Evolutionary conservation across 1,140 invertebrate genomes (phyloP), one percentile per base, ranked within the genome.

Genomic region (Eurosta solidaginis): DNA sequence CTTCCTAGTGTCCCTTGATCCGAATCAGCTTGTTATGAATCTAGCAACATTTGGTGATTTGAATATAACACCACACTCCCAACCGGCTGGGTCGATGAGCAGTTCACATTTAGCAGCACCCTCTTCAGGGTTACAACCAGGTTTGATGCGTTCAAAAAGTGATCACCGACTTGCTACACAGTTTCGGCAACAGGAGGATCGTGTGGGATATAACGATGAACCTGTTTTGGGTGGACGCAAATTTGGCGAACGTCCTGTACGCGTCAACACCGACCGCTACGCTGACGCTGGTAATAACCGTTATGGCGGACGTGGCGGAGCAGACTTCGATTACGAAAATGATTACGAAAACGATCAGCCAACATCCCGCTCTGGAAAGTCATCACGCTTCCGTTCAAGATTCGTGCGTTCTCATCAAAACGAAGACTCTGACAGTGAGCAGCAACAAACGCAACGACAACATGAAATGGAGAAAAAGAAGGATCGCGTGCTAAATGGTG

Each of bases 81-180:
- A 89, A 25, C 87, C 89, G 10, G 88, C 89, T 49, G 87, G 87
- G 42, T 85, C 85, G 4, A 80, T 84, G 4, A 85, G 87, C 80
- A 87, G 87, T 74, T 89, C 89, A n/a, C 85, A 88, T 77, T 84
- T 93, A 45, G 92, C 92, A 80, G 92, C 92, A 12, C 90, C 91
- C 12, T 68, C 59, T 9, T 89, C 88, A 49, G 84, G 88, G 42
- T 89, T 92, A 80, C 89, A 90, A 36, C 91, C 92, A 0, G 95
- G 95, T 3, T 88, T 98, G 27, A 97, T 97, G 92, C 91, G 96
- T 80, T 96, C 95, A 78, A 97, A 98, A 88, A 97, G 95, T 86
- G 96, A 98, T 84, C 96, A 97, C 88, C 91, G 96, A 36, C 88
- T 98, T 52, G 96, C 96, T 12, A 92, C 94, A 0, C 96, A 97